phyloP scores from a whole-genome alignment of 2,113 vertebrate species.

The Hyaena hyaena region DNA sequence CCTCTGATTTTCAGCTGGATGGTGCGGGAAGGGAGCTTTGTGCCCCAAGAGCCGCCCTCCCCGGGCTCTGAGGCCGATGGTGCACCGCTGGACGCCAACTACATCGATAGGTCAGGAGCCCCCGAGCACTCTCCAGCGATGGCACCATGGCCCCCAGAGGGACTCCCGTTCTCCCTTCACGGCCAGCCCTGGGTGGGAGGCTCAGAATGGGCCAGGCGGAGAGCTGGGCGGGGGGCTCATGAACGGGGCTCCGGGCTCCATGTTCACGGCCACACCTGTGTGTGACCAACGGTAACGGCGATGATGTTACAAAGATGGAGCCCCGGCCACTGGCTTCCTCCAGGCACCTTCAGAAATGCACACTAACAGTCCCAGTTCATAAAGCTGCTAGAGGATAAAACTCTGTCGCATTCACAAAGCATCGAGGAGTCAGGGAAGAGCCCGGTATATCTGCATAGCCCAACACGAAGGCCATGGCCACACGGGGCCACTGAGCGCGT shows the following conservation, averaged over 20 bases:
- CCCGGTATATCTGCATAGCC: neutral
- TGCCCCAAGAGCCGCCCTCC: neutral
- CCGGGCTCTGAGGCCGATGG: neutral
- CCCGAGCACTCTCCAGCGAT: neutral
- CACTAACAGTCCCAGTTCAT: fast-evolving
- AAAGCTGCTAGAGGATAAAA: neutral
- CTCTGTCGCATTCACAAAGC: fast-evolving
- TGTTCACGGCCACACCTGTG: fast-evolving
- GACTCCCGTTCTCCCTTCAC: neutral
- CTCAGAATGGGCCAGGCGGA: too few species aligned
- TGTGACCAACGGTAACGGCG: neutral
- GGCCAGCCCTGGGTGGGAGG: neutral
- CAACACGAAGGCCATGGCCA: neutral
- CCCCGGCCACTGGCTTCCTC: neutral
- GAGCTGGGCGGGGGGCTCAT: neutral
- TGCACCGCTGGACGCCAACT: fast-evolving
- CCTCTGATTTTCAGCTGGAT: neutral
- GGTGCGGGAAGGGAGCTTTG: neutral
- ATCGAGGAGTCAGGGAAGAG: fast-evolving
- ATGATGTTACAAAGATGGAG: neutral
- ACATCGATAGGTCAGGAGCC: neutral
- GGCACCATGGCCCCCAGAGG: neutral
- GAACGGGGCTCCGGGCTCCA: neutral
- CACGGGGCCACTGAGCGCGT: neutral
- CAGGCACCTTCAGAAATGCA: fast-evolving